Evolutionary conservation across 2,888 invertebrate species (phyloP).

Genomic region (Heliconius cydno): DNA sequence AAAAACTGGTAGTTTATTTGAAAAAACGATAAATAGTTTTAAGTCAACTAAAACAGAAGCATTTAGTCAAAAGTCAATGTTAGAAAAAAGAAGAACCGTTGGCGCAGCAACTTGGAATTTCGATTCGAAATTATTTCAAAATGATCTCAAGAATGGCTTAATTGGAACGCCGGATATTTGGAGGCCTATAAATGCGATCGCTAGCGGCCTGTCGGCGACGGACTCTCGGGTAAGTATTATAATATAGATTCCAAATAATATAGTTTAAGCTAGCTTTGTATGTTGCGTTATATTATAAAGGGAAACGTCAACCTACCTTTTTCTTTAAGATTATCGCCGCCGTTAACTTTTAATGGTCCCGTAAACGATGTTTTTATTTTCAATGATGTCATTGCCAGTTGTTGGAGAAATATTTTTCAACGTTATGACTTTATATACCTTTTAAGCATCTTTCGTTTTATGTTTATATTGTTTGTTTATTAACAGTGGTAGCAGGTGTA

Average conservation of each 20-base stretch:
- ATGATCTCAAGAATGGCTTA: slow-evolving; percentile 83
- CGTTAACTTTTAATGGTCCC: slow-evolving; percentile 33
- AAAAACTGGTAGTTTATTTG: slow-evolving; percentile 76
- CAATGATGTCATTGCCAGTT: slow-evolving; percentile 31
- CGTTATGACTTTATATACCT: slow-evolving; percentile 5
- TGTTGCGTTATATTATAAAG: slow-evolving; percentile 4
- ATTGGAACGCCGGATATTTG: slow-evolving; percentile 88
- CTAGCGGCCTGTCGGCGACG: slow-evolving; percentile 83
- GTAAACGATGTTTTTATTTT: slow-evolving; percentile 30
- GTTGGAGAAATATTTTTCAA: slow-evolving; percentile 17
- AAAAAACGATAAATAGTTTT: slow-evolving; percentile 78
- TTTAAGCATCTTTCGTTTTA: background rate
- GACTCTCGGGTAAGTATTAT: slow-evolving; percentile 78
- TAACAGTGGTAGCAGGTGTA: background rate
- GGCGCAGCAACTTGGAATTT: slow-evolving; percentile 88
- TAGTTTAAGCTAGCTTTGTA: background rate
- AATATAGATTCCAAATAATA: background rate
- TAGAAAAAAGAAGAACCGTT: slow-evolving; percentile 86
- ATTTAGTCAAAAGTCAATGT: slow-evolving; percentile 74
- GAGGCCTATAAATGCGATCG: slow-evolving; percentile 86
- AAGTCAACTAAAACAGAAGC: slow-evolving; percentile 76
- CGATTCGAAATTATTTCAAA: slow-evolving; percentile 85
- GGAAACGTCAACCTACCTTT: slow-evolving; percentile 8
- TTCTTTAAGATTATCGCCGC: slow-evolving; percentile 29
- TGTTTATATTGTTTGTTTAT: background rate